These are phyloP conservation scores for Typhlomys cinereus DNA, from an alignment of 2,113 vertebrate species.

Conservation along the genomic window DNA sequence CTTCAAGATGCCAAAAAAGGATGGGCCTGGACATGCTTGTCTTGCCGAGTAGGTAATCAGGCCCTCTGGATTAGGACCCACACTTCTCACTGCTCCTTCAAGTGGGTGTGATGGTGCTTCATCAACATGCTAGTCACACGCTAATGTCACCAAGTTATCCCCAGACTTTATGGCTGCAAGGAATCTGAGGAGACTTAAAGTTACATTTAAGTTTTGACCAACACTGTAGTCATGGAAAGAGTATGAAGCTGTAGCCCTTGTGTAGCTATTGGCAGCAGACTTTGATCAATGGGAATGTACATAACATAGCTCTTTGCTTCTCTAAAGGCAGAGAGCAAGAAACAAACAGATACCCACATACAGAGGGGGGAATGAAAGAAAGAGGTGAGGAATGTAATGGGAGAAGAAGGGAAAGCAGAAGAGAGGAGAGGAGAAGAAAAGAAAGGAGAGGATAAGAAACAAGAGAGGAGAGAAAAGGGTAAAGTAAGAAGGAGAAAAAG, in stretches of 20 bases:
- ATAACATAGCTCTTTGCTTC: background rate
- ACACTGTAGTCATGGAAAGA: background rate
- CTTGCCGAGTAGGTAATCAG: background rate
- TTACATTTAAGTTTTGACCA: background rate
- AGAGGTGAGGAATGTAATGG: too few relatives aligned
- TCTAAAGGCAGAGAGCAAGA: fast-evolving
- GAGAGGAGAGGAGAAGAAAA: background rate
- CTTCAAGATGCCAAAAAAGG: background rate
- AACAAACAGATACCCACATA: background rate
- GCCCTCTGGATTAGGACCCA: too few relatives aligned
- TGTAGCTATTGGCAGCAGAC: background rate
- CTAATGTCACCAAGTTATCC: background rate
- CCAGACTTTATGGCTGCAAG: background rate
- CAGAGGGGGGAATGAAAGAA: background rate
- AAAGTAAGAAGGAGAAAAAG: background rate
- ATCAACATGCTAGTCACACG: background rate
- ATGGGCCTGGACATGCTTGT: background rate
- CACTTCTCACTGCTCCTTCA: background rate
- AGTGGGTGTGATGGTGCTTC: too few relatives aligned
- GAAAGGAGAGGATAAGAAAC: background rate
- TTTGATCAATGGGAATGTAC: fast-evolving
- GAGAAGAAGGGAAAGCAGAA: background rate
- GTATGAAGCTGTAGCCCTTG: fast-evolving
- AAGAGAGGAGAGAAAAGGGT: background rate
- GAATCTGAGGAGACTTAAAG: background rate